A percentile compares a stretch with the other conserved stretches of the same genome.
Evolutionary conservation across 2,113 vertebrate species (phyloP).

Genomic region (Alosa alosa): DNA sequence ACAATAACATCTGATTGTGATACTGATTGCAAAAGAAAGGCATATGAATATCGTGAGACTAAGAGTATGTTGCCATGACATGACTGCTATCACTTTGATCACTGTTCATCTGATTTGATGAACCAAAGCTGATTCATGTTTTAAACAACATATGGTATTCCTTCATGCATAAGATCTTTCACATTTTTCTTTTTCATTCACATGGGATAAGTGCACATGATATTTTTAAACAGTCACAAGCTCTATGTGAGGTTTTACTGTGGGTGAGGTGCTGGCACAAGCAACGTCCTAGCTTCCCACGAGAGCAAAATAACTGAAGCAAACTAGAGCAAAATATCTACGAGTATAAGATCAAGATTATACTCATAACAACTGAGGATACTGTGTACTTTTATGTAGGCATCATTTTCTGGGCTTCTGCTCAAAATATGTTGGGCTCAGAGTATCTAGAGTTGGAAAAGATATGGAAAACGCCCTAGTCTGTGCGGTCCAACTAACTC

Average conservation of each 20-base stretch:
- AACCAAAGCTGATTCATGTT: neutral
- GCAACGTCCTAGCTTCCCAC: neutral
- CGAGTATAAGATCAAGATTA: neutral
- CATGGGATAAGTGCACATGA: neutral
- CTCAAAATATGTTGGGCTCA: neutral
- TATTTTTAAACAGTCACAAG: neutral
- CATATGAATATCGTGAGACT: neutral
- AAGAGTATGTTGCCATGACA: neutral
- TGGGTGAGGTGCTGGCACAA: neutral
- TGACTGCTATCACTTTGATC: neutral
- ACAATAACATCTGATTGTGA: neutral
- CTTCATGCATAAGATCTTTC: neutral
- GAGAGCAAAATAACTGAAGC: neutral
- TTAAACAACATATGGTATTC: neutral
- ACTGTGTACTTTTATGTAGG: neutral
- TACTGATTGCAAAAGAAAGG: neutral
- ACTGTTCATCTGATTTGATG: neutral
- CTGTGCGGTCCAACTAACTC: neutral
- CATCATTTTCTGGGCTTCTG: neutral
- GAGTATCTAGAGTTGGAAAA: neutral
- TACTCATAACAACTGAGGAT: neutral
- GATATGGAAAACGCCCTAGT: neutral
- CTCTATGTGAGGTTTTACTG: neutral
- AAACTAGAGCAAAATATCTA: neutral
- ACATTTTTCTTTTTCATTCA: neutral